Base-by-base conservation (phyloP, 1,140 invertebrate genomes). In the Panagrolaimus sp. region DNA sequence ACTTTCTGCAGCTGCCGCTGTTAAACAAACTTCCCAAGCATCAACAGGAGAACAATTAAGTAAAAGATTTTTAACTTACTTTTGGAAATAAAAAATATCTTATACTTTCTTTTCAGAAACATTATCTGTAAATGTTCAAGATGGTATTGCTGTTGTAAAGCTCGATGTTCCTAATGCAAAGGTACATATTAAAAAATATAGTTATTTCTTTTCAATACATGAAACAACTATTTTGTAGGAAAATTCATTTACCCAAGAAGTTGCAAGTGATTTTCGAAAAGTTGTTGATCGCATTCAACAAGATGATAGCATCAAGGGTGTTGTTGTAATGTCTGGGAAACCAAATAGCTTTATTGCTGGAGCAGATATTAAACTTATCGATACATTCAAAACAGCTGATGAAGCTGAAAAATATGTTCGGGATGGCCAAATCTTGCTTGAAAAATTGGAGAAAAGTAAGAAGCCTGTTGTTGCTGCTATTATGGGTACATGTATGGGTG, bases 381-480 rank as follows among this genome's bases (percentile, higher is more conserved):
- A 84, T 62, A 73, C 82, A 9, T 90, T 89, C 76, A 90, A 92
- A 85, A 90, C 89, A 62, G 88, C 88, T 70, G 89, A 92, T 67
- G 92, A 94, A 84, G 89, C 89, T 26, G 87, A 88, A 12, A 83
- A 86, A 32, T 85, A 96, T 68, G 90, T 91, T 0, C 87, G 88
- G 77, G 79, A 73, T 24, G 87, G 86, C 12, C 87, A 89, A 78
- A 76, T 84, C 46, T 88, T 96, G 73, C 88, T 98, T 52, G 85
- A 88, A 46, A 84, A 86, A 67, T 89, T 99, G 72, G 94, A 93
- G 83, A 85, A 87, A 43, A 91, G 90, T 74, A 86, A 86, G 26
- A 99, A 98, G 83, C 96, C 96, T 24, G 71, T 75, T 12, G 90
- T 99, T 52, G 93, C 96, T 70, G 96, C 96, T 28, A 96, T 99